Base-by-base conservation (phyloP, 2,888 invertebrate species). In the Lepidochitona cinerea region DNA sequence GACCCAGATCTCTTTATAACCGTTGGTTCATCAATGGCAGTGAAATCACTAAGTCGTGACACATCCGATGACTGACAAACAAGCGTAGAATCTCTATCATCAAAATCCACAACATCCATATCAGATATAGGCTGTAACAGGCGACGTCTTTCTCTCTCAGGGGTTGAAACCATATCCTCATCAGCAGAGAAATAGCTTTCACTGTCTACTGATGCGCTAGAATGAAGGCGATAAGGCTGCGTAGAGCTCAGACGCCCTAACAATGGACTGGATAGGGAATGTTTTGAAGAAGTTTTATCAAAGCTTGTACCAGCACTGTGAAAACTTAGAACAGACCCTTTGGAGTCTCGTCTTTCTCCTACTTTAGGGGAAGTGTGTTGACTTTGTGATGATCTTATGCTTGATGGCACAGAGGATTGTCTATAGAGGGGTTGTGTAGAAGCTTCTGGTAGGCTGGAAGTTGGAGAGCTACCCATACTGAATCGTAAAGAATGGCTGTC, bases 101-200 rank as follows among this genome's bases (percentile, higher is more conserved):
- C 32, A 33, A 35, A 33, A 12, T 23, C 18, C 4, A n/a, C 36
- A 4, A 32, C 54, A 32, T 74, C 73, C 18, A 64, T 3, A 12
- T 29, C 37, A 6, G 37, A n/a, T 14, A 64, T 23, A 9, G 5
- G 9, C n/a, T 53, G n/a, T 35, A 33, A 37, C 7, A 53, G n/a
- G 23, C 53, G 3, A 32, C 18, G 33, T 52, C 35, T 33, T 26
- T 70, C 53, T 23, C n/a, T 2, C 52, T 70, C 68, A 9, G 68
- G 32, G 7, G 12, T 35, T 65, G 37, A 23, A 1, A 37, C 35
- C 73, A 83, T 80, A 64, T 97, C 97, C 91, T 97, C 97, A 87
- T 97, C 97, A 0, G 97, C 97, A 0, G 97, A 97, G 89, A 96
- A 97, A 91, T 97, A 97, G 70, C 95, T 95, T 91, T 97, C 97